Percentiles rank a stretch among this genome's conserved stretches.
phyloP scores from a whole-genome alignment of 2,113 vertebrate species.

The Motacilla tschutschensis region DNA sequence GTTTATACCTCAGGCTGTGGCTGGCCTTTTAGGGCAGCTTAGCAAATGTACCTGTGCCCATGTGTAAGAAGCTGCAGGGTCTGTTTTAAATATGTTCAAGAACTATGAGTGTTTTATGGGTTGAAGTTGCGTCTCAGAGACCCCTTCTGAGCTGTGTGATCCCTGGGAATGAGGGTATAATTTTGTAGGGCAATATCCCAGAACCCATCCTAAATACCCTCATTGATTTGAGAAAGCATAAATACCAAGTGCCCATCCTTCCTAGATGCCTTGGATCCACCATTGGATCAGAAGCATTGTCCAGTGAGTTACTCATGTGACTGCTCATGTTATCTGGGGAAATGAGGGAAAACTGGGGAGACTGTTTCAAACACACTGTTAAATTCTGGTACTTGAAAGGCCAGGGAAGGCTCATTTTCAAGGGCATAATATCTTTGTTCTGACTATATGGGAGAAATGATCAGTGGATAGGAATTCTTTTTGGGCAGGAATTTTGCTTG shows the following conservation, averaged over 20 bases:
- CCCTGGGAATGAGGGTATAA: background rate
- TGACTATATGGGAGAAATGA: background rate
- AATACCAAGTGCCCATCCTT: background rate
- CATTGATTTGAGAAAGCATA: background rate
- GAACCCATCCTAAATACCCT: background rate
- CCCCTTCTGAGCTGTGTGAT: background rate
- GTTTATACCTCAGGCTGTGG: background rate
- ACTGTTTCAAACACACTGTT: background rate
- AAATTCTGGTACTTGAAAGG: background rate
- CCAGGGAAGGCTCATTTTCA: background rate
- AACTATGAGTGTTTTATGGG: background rate
- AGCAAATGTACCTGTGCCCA: rapidly evolving
- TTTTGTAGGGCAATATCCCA: background rate
- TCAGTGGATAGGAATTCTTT: background rate
- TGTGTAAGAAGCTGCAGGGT: background rate
- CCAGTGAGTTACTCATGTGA: background rate
- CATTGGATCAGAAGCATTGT: background rate
- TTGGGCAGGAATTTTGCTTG: background rate
- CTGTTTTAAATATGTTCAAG: background rate
- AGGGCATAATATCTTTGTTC: background rate
- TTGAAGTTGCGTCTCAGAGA: background rate
- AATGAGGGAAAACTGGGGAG: background rate
- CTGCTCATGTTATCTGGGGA: background rate
- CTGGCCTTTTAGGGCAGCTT: background rate
- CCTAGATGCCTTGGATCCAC: background rate